A percentile compares a stretch with the other conserved stretches of the same genome.
phyloP scores from a whole-genome alignment of 2,113 vertebrate species.

The Cyprinodon brontotheroides region DNA sequence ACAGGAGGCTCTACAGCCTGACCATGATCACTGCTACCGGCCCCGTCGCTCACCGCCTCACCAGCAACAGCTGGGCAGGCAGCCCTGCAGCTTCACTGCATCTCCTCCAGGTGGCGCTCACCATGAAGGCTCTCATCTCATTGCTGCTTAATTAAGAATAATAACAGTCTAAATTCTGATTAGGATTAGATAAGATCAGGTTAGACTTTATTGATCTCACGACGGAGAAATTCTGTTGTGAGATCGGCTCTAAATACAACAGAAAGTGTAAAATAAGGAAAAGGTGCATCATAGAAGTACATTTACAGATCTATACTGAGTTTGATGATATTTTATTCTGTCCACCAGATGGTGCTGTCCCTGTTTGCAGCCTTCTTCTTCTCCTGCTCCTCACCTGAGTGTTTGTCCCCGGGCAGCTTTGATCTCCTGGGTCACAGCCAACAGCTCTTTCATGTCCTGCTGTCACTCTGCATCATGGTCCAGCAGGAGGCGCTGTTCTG shows the following conservation, averaged over 20 bases:
- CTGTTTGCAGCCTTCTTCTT: slow-evolving; percentile 86
- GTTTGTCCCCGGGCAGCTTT: slow-evolving; percentile 83
- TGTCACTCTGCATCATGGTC: slow-evolving; percentile 83
- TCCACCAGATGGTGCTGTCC: slow-evolving; percentile 80
- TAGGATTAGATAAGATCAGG: too few relatives aligned
- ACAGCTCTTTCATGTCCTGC: slow-evolving; percentile 87
- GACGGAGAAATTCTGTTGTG: too few relatives aligned
- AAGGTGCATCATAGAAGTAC: too few relatives aligned
- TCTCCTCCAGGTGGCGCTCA: slow-evolving; percentile 77
- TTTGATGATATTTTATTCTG: not conserved
- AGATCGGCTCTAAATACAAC: too few relatives aligned
- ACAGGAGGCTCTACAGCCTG: slow-evolving; percentile 85
- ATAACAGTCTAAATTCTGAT: too few relatives aligned
- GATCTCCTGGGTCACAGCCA: slow-evolving; percentile 86
- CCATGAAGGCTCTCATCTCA: not conserved
- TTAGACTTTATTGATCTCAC: too few relatives aligned
- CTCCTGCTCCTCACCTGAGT: slow-evolving; percentile 86
- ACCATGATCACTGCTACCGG: slow-evolving; percentile 83
- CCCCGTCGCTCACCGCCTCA: slow-evolving; percentile 82
- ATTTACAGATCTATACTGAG: too few relatives aligned
- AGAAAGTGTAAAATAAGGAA: too few relatives aligned
- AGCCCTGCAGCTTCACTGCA: slow-evolving; percentile 82
- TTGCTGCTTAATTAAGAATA: too few relatives aligned
- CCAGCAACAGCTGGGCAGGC: slow-evolving; percentile 72
- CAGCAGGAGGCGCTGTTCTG: slow-evolving; percentile 88